Percentiles rank a stretch among this genome's conserved stretches.
phyloP scores from a whole-genome alignment of 2,113 vertebrate species.

The Trochalopteron elliotii region DNA sequence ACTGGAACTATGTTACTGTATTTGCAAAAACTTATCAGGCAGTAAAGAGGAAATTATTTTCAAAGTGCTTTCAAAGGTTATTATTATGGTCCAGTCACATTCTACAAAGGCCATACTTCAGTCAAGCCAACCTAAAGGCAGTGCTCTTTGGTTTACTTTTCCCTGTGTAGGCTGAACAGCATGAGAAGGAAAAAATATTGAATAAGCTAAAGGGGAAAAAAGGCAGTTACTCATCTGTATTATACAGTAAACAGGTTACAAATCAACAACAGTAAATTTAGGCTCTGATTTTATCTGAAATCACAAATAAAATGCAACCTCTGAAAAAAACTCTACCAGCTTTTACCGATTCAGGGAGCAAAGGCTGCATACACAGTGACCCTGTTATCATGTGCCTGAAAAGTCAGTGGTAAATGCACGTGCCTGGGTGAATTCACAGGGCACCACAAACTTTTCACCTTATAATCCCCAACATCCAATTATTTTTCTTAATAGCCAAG shows the following conservation, averaged over 20 bases:
- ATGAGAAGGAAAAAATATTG: not conserved
- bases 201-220: not conserved
- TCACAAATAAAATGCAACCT: not conserved
- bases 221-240: not conserved
- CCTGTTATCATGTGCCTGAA: not conserved
- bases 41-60: not conserved
- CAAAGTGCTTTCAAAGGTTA: not conserved
- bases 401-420: fast-evolving
- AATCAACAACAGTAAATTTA: not conserved
- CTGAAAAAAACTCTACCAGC: not conserved
- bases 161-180: not conserved
- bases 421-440: not conserved
- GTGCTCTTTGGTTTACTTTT: not conserved
- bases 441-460: not conserved
- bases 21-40: not conserved
- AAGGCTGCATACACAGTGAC: not conserved
- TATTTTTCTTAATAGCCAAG: not conserved
- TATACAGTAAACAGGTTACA: not conserved
- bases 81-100: not conserved
- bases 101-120: not conserved
- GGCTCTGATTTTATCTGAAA: not conserved
- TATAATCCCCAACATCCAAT: not conserved
- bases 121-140: not conserved
- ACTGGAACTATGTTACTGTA: not conserved
- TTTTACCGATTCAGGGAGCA: not conserved